Percentiles rank a stretch among this genome's conserved stretches.
Evolutionary conservation across 2,888 invertebrate species (phyloP).

Genomic region (Helicoverpa assulta): DNA sequence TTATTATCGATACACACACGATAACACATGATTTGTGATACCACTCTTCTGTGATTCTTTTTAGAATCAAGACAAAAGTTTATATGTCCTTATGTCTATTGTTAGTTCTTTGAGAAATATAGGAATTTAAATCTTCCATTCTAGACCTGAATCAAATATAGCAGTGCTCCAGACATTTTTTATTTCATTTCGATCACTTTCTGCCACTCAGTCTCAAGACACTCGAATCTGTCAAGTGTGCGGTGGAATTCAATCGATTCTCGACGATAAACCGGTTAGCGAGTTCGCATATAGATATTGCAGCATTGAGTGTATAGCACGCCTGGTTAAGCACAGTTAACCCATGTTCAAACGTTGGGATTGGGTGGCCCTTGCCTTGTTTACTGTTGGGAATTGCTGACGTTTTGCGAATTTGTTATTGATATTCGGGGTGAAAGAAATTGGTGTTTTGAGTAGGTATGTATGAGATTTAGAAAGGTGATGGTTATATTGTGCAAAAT

Average conservation of each 20-base stretch:
- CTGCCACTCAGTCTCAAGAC: conserved; percentile 41
- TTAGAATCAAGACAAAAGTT: too few relatives aligned
- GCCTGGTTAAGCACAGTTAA: conserved; percentile 57
- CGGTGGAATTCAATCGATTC: conserved; percentile 50
- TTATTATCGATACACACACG: conserved; percentile 7
- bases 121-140: conserved; percentile 26
- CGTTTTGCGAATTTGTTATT: conserved; percentile 41
- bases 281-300: conserved; percentile 51
- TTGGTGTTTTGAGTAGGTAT: too few relatives aligned
- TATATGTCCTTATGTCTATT: too few relatives aligned
- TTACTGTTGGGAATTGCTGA: conserved; percentile 31
- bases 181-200: conserved; percentile 27
- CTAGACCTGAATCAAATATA: conserved; percentile 37
- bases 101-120: conserved; percentile 12
- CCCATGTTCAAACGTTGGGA: conserved; percentile 44
- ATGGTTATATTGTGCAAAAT: too few relatives aligned
- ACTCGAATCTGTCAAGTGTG: conserved; percentile 50
- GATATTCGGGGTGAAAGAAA: conserved; percentile 6
- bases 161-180: conserved; percentile 29
- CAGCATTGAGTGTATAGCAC: conserved; percentile 37
- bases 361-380: conserved; percentile 32
- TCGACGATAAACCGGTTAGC: conserved; percentile 57
- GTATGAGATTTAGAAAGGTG: too few relatives aligned
- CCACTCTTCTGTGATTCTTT: too few relatives aligned
- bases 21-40: too few relatives aligned